Conservation (phyloP, 2,797 vertebrate species). For the Agapornis canus region DNA sequence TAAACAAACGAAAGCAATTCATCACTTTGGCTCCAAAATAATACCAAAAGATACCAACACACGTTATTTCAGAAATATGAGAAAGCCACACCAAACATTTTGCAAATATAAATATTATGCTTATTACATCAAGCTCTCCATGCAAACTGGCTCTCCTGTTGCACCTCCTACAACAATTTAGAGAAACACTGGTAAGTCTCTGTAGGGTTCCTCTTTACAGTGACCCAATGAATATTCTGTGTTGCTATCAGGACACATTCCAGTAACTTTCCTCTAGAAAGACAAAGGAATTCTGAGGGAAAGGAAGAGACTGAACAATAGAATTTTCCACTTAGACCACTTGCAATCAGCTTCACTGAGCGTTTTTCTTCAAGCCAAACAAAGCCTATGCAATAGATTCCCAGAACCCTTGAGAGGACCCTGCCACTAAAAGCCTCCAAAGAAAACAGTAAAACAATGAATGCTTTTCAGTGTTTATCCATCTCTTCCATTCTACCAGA, state of each 20-base stretch:
- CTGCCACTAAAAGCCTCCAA: slow-evolving; percentile 26
- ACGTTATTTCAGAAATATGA: background rate
- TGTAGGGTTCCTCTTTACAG: background rate
- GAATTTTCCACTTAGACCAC: slow-evolving; percentile 45
- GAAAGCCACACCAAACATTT: background rate
- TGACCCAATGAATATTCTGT: background rate
- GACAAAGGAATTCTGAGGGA: background rate
- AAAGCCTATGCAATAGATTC: slow-evolving; percentile 14
- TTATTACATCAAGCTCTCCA: background rate
- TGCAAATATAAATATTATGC: background rate
- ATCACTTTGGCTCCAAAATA: background rate
- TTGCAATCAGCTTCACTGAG: slow-evolving; percentile 2
- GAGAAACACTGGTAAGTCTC: background rate
- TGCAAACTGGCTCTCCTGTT: background rate
- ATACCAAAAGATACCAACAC: background rate
- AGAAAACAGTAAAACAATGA: slow-evolving; percentile 53
- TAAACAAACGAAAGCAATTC: background rate
- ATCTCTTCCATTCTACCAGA: background rate
- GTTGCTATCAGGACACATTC: background rate
- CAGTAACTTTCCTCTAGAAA: slow-evolving; percentile 33
- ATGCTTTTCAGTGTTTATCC: slow-evolving; percentile 33
- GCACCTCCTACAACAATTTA: background rate
- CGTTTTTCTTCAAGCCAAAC: slow-evolving; percentile 35
- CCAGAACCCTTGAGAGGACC: slow-evolving; percentile 27
- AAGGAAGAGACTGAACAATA: slow-evolving; percentile 10